phyloP scores from a whole-genome alignment of 2,113 vertebrate species.

The Cyphomyrus plagiostoma region DNA sequence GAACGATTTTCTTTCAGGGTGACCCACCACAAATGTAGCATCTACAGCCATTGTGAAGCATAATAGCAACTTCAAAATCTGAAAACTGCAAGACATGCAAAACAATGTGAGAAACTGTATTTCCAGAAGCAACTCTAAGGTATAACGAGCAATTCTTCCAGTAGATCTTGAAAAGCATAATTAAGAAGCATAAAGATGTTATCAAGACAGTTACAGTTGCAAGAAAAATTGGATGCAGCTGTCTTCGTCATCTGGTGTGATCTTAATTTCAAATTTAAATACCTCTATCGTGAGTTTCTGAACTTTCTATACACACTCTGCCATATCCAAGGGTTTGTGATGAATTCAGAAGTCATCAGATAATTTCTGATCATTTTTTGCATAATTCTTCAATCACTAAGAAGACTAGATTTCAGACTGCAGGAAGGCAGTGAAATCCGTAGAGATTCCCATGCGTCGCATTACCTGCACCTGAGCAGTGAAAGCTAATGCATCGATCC shows the following conservation, averaged over 20 bases:
- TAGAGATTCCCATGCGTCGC: conserved; percentile 42
- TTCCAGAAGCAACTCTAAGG: too few relatives aligned
- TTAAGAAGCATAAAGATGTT: too few relatives aligned
- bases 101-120: too few relatives aligned
- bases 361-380: not conserved
- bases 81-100: too few relatives aligned
- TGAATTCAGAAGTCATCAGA: not conserved
- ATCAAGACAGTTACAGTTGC: too few relatives aligned
- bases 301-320: not conserved
- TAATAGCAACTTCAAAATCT: too few relatives aligned
- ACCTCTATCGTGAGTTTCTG: conserved; percentile 58
- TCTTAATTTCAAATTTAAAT: conserved; percentile 57
- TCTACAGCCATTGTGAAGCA: too few relatives aligned
- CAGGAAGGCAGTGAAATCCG: conserved; percentile 52
- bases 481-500: conserved; percentile 50
- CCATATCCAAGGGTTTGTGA: not conserved
- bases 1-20: too few relatives aligned
- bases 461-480: conserved; percentile 64
- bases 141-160: too few relatives aligned
- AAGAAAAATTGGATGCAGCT: conserved; percentile 55
- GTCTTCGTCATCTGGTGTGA: conserved; percentile 70
- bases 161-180: too few relatives aligned
- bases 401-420: not conserved
- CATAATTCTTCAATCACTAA: too few relatives aligned
- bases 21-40: too few relatives aligned